These are phyloP conservation scores for Drosophila borealis DNA, from an alignment of 2,888 invertebrate genomes.

Conservation along the genomic window DNA sequence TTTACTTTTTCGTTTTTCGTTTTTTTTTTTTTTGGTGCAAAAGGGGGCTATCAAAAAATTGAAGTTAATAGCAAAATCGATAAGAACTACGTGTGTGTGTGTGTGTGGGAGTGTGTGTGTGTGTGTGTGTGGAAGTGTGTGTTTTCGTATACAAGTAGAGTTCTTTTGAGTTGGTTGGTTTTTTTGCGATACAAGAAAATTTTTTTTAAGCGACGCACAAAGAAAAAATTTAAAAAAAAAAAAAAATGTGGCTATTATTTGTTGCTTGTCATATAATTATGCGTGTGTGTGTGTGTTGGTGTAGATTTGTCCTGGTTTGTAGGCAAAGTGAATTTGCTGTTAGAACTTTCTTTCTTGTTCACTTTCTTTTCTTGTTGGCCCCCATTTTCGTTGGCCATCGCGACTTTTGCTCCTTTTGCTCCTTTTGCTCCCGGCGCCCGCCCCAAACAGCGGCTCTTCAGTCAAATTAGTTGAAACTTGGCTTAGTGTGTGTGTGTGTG, in stretches of 20 bases:
- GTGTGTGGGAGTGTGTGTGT: not conserved
- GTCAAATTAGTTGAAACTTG: conserved; percentile 1
- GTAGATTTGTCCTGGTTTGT: not conserved
- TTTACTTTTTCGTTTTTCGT: not conserved
- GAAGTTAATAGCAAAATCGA: conserved; percentile 8
- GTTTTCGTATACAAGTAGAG: conserved; percentile 4
- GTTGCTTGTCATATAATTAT: not conserved
- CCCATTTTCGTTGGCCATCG: not conserved
- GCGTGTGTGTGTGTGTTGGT: not conserved
- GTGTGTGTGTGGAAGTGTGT: not conserved
- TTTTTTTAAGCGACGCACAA: conserved; percentile 25
- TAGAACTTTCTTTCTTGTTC: not conserved
- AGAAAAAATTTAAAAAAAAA: conserved; percentile 1
- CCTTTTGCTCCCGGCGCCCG: conserved; percentile 6
- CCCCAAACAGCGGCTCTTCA: conserved; percentile 22
- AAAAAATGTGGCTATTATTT: not conserved
- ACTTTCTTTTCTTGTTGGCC: not conserved
- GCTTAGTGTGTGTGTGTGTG: not conserved
- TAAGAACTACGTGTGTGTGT: conserved; percentile 1
- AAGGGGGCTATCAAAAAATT: not conserved
- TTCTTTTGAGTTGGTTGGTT: not conserved
- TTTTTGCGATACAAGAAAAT: conserved; percentile 17
- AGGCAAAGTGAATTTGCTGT: not conserved
- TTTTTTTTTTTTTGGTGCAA: not conserved
- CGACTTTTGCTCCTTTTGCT: too few relatives aligned